Evolutionary conservation across 2,113 vertebrate species (phyloP), one percentile per base, ranked within the genome.

Genomic region (Periophthalmus modestus): DNA sequence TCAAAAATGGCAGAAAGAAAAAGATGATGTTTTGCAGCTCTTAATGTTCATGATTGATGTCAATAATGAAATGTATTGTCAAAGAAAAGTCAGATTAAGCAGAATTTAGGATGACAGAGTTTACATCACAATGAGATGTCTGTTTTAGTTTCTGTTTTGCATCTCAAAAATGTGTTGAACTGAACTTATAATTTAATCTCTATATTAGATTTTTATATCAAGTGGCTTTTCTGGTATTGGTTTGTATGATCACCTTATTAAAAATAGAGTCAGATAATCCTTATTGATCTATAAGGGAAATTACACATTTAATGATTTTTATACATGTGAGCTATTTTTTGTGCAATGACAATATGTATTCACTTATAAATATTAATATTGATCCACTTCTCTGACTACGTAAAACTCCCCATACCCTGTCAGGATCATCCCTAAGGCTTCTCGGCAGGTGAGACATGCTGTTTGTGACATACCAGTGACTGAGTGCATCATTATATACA

Each of bases 401-500:
- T 36, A 39, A 39, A 3, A 65, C 15, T 48, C n/a, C 46, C 66
- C 66, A 48, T 2, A 14, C 21, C n/a, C 39, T 67, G 66, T 67
- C 66, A 67, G 66, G 11, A 23, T 11, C n/a, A 21, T 47, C 43
- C 66, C 5, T 21, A 7, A 23, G 46, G 46, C 39, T 23, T 18
- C 36, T 67, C 4, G 19, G 28, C 43, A 48, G 43, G 67, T 73
- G 59, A 78, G 13, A 28, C 58, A 67, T 65, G 69, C 3, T 69
- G 67, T 83, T 78, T 73, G 57, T 66, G 50, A 75, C 19, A 63
- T 33, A 34, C 68, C 48, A 66, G 59, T 33, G 68, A 48, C 28
- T 59, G 18, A 57, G 55, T 70, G 0, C 23, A 73, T 77, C 66
- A 74, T 57, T 62, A 57, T 71, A 59, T 59, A 59, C 21, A 14